Evolutionary conservation across 2,888 invertebrate genomes (phyloP).

Genomic region (Siphlonurus alternatus): DNA sequence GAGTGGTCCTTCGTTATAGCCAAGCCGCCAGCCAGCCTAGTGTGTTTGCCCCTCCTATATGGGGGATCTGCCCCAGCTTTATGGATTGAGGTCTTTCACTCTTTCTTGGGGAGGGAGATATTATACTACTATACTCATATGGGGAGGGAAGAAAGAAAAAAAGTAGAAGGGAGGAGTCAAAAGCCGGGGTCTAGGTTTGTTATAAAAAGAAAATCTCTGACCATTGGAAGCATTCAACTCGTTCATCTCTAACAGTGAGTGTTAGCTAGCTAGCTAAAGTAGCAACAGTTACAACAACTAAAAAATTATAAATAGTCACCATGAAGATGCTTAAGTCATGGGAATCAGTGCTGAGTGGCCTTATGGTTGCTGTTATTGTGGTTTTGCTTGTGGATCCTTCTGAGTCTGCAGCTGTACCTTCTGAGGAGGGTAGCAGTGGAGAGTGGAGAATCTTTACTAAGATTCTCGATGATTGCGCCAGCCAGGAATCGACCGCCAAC

Average conservation of each 20-base stretch:
- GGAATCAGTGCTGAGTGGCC: background rate
- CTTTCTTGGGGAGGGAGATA: background rate
- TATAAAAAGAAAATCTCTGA: background rate
- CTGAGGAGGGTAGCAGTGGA: background rate
- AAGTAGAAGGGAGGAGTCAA: background rate
- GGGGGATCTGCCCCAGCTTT: background rate
- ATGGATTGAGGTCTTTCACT: background rate
- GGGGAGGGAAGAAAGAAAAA: background rate
- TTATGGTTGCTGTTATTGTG: background rate
- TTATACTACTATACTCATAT: background rate
- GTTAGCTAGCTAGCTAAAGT: background rate
- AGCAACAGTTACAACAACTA: too few relatives aligned
- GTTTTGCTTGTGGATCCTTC: background rate
- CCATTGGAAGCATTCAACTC: background rate
- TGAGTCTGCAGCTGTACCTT: background rate
- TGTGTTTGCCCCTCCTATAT: background rate
- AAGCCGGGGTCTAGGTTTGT: background rate
- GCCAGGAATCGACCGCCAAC: slow-evolving; percentile 10
- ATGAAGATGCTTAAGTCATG: background rate
- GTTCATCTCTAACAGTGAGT: background rate
- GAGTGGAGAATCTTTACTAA: slow-evolving; percentile 12
- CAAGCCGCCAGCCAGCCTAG: background rate
- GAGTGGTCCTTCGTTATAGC: background rate
- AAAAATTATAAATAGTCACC: background rate
- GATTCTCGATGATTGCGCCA: slow-evolving; percentile 12